Percentiles rank a stretch among this genome's conserved stretches.
Evolutionary conservation across 30 jellyfish, hydroid and myxozoan species (phyloP).

Genomic region (Aurelia coerulea): DNA sequence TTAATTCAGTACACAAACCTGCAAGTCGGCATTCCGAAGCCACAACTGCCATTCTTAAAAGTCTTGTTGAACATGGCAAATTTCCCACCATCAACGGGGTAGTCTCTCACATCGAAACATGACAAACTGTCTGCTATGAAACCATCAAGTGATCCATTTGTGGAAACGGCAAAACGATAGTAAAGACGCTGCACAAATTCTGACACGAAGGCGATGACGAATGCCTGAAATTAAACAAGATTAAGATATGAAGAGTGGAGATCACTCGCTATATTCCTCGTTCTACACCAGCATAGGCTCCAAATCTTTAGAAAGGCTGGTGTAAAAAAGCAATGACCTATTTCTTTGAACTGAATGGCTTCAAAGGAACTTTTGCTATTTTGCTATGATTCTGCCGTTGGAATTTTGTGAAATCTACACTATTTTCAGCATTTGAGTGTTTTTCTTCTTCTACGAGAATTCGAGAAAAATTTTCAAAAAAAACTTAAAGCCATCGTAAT

Average conservation of each 20-base stretch:
- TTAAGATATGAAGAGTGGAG: neutral
- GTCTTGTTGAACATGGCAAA: neutral
- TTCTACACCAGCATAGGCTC: too few relatives aligned
- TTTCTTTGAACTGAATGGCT: too few relatives aligned
- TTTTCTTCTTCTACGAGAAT: too few relatives aligned
- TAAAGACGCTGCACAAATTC: conserved; percentile 81
- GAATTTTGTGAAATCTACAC: too few relatives aligned
- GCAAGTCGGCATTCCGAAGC: conserved; percentile 69
- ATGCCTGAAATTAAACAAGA: conserved; percentile 48
- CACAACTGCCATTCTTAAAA: conserved; percentile 54
- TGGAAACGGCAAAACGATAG: conserved; percentile 34
- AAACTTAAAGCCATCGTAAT: too few relatives aligned
- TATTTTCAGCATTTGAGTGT: too few relatives aligned
- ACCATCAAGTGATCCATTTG: conserved; percentile 45
- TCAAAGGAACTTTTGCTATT: too few relatives aligned
- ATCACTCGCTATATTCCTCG: too few relatives aligned
- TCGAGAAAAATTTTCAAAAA: too few relatives aligned
- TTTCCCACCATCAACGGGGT: conserved; percentile 15
- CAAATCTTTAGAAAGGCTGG: too few relatives aligned
- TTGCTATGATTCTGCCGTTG: too few relatives aligned
- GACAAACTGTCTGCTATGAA: conserved; percentile 63
- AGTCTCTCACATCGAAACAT: conserved; percentile 70
- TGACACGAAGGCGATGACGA: conserved; percentile 76
- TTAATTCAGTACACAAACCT: conserved; percentile 21
- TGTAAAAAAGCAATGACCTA: too few relatives aligned